Evolutionary conservation across 2,797 vertebrate species (phyloP), one percentile per base, ranked within the genome.

Genomic region (Huso huso): DNA sequence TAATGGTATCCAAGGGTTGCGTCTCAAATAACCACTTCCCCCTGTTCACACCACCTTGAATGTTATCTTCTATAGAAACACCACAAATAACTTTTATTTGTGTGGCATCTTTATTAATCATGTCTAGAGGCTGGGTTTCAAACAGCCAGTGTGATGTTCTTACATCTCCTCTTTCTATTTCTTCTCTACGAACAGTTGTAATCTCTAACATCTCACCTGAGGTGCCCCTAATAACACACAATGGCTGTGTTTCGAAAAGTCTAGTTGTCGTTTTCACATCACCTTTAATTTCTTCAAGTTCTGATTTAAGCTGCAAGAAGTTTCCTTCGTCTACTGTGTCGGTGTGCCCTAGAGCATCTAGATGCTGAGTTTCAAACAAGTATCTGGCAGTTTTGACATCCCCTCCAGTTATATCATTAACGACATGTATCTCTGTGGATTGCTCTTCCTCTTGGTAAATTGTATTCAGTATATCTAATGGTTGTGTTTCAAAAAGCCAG

Each of bases 11-110:
- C 53, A 93, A 73, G 52, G 90, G 88, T 71, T 93, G 90, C 61
- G 90, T 94, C 86, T 95, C 90, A 88, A 92, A 93, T 73, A 95
- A 71, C 92, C 90, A 92, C 78, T 93, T 91, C 70, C 90, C 89
- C 76, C 77, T 86, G 75, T 76, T 86, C 9, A 90, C 91, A 0
- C 86, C 88, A 66, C 85, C 83, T 69, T 88, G 89, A 72, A 80
- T 73, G 64, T 78, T 93, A 82, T 95, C 89, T 69, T 93, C 89
- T 86, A 92, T 89, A 61, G 93, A 93, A 73, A 94, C 87, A 72
- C 89, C 90, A 61, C 81, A 83, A 61, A 93, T 81, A 18, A 94
- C 77, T 78, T 92, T 92, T 75, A 93, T 81, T 82, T 91, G 74
- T 48, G 81, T 71, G 10, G 78, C 66, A 62, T 91, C 87, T 75